These are phyloP conservation scores for Scophthalmus maximus DNA, from an alignment of 2,113 vertebrate genomes.

Conservation along the genomic window DNA sequence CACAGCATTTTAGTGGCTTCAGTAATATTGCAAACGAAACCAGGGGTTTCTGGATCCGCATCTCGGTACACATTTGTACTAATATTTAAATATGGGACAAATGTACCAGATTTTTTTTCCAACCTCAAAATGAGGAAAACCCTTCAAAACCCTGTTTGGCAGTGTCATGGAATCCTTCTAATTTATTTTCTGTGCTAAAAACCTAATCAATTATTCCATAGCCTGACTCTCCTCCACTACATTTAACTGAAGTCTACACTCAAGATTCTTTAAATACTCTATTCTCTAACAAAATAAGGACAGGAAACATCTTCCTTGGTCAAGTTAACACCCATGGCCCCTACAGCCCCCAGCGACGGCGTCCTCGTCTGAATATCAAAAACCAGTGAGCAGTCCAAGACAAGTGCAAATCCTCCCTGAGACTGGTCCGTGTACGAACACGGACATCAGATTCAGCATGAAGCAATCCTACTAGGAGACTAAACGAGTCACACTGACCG, in stretches of 20 bases:
- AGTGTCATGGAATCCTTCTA: neutral
- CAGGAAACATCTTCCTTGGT: constrained; percentile 13
- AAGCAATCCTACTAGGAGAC: constrained; percentile 47
- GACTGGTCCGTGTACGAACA: constrained; percentile 65
- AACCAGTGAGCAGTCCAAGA: constrained; percentile 62
- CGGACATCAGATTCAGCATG: constrained; percentile 60
- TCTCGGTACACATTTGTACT: neutral
- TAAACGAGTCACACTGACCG: constrained; percentile 51
- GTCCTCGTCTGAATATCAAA: constrained; percentile 46
- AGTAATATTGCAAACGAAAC: constrained; percentile 44
- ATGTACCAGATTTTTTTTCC: too few relatives aligned
- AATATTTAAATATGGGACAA: neutral
- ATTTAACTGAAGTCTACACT: constrained; percentile 16
- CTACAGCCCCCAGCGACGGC: constrained; percentile 29
- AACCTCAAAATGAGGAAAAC: constrained; percentile 8
- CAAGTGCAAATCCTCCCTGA: constrained; percentile 73
- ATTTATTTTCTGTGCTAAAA: neutral
- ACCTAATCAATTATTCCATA: constrained; percentile 1
- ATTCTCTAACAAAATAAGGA: constrained; percentile 19
- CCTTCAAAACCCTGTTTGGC: neutral
- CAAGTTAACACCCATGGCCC: constrained; percentile 15
- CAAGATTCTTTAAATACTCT: constrained; percentile 21
- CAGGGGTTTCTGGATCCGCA: constrained; percentile 6
- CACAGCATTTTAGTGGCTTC: constrained; percentile 38
- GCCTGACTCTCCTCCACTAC: constrained; percentile 13